Percentiles rank a stretch among this genome's conserved stretches.
These are phyloP conservation scores for Hippocampus zosterae DNA, from an alignment of 2,113 vertebrate species.

Conservation along the genomic window DNA sequence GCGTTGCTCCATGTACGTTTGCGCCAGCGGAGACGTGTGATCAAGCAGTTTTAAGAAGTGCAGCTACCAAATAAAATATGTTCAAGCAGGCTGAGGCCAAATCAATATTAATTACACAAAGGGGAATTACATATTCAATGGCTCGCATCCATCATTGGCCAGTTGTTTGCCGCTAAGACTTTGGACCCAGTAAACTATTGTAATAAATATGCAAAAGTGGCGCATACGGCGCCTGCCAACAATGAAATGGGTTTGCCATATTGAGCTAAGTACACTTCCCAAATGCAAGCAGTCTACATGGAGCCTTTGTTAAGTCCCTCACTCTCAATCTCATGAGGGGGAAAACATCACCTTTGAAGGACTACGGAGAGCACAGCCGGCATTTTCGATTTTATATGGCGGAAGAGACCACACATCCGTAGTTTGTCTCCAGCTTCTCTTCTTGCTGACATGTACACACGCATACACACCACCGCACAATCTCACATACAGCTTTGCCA, in stretches of 20 bases:
- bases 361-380: constrained; percentile 15
- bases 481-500: constrained; percentile 35
- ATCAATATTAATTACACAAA: constrained; percentile 46
- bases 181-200: constrained; percentile 27
- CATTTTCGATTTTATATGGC: constrained; percentile 11
- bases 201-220: constrained; percentile 55
- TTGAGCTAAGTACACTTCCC: constrained; percentile 21
- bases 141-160: constrained; percentile 39
- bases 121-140: constrained; percentile 44
- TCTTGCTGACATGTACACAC: neutral
- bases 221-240: constrained; percentile 24
- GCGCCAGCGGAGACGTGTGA: neutral
- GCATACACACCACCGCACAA: constrained; percentile 1
- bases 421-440: neutral
- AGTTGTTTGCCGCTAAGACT: constrained; percentile 35
- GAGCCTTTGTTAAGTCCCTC: constrained; percentile 1
- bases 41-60: constrained; percentile 12
- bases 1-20: neutral
- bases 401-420: constrained; percentile 19
- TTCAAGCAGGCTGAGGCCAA: constrained; percentile 36
- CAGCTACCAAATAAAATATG: constrained; percentile 32
- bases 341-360: constrained; percentile 9
- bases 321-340: constrained; percentile 13
- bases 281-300: constrained; percentile 4
- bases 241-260: constrained; percentile 37